Percentiles rank a stretch among this genome's conserved stretches.
phyloP scores from a whole-genome alignment of 2,797 vertebrate genomes.

The Miopithecus talapoin region DNA sequence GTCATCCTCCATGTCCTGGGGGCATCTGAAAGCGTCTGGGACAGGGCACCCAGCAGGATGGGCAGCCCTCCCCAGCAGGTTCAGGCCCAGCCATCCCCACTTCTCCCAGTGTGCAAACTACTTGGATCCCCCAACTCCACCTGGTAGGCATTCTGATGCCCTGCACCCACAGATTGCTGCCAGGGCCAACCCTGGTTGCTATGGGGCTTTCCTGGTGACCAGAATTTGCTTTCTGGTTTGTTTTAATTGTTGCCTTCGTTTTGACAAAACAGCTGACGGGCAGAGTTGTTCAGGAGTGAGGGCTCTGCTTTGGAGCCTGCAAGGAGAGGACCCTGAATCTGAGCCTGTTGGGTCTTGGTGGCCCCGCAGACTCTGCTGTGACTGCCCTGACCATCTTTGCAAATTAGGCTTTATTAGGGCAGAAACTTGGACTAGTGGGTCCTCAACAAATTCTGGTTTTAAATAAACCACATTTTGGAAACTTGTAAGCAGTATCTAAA shows the following conservation, averaged over 20 bases:
- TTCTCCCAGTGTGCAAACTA: neutral
- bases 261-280: neutral
- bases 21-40: no score
- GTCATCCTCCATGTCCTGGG: neutral
- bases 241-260: neutral
- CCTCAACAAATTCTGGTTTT: neutral
- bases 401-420: neutral
- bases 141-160: neutral
- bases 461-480: neutral
- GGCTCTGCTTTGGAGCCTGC: neutral
- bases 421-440: neutral
- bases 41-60: rapidly evolving
- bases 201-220: rapidly evolving
- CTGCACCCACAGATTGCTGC: rapidly evolving
- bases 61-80: neutral
- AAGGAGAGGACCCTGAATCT: neutral
- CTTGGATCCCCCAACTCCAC: rapidly evolving
- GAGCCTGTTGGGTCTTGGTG: neutral
- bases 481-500: neutral
- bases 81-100: neutral
- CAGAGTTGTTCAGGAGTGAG: rapidly evolving
- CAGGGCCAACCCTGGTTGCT: rapidly evolving
- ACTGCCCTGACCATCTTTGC: neutral
- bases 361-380: neutral
- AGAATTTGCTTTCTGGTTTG: neutral